Base-by-base conservation (phyloP, 2,888 invertebrate genomes). In the Hirtodrosophila duncani region DNA sequence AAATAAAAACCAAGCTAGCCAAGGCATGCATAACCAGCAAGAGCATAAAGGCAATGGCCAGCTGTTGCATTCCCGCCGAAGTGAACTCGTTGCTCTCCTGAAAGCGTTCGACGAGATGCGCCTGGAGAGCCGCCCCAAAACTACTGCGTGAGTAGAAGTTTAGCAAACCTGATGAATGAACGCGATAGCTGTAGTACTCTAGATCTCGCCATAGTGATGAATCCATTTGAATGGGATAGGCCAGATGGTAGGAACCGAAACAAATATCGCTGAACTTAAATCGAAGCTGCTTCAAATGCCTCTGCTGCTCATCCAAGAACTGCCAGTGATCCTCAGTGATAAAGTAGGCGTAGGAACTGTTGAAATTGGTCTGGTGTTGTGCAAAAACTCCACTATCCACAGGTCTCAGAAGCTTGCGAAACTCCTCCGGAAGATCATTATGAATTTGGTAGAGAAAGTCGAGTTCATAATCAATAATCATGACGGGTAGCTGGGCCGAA, bases 391-490 rank as follows among this genome's bases (percentile, higher is more conserved):
- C 69, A 0, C 65, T 53, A 13, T 81, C 81, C 2, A 83, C 84
- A 0, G 78, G 62, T 0, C 49, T 31, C 3, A 84, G 31, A 1
- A 84, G 55, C 1, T 63, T 17, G 0, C 44, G 27, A 8, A 84
- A 84, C 2, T 56, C 67, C 0, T 17, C 6, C 0, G 72, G 52
- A 2, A 82, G 29, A 6, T 60, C 39, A n/a, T 43, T 31, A n/a
- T 63, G 37, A 7, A 56, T 6, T 3, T 66, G 39, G 2, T 64
- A n/a, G 2, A 84, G 48, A 37, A 83, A 83, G 7, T 83, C 71
- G 49, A 71, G 16, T 20, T 85, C 84, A 27, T 83, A 83, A 36
- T 85, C 83, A 3, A 83, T 71, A 24, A 84, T 74, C 83, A 84
- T 80, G 3, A 83, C 75, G 0, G 81, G 68, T 10, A 84, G 26